Percentiles rank a stretch among this genome's conserved stretches.
Conservation (phyloP, 2,113 vertebrate species). For the Silurus glanis region DNA sequence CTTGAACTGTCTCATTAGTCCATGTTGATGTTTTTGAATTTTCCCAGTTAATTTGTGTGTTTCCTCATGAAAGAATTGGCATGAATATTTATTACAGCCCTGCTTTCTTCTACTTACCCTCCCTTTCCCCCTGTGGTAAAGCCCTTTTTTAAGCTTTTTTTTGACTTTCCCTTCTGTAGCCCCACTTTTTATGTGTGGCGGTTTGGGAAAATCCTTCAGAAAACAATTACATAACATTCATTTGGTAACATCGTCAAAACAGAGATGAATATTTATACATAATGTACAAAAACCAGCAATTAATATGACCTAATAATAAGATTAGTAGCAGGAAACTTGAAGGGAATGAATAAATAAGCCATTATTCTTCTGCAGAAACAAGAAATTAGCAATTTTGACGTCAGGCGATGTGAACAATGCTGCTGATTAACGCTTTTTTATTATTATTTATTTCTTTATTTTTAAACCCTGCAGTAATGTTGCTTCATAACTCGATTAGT, state of each 20-base stretch:
- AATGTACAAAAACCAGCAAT: neutral
- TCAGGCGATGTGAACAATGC: neutral
- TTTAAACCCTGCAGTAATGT: neutral
- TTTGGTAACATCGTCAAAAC: neutral
- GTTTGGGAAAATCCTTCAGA: neutral
- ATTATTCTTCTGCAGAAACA: neutral
- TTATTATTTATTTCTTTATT: no score
- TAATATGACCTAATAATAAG: neutral
- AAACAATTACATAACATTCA: neutral
- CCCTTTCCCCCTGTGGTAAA: neutral
- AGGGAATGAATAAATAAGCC: neutral
- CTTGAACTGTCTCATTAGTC: neutral
- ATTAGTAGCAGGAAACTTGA: neutral
- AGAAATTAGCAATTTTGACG: neutral
- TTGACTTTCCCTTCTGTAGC: neutral
- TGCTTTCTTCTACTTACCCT: neutral
- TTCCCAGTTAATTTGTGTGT: neutral
- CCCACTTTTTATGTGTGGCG: neutral
- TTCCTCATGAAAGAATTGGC: neutral
- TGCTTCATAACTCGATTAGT: neutral
- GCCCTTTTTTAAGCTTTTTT: slow-evolving; percentile 1
- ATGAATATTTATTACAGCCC: slow-evolving; percentile 3
- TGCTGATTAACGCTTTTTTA: neutral
- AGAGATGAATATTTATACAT: neutral
- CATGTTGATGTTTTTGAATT: neutral